Conservation (phyloP, 2,113 vertebrate species). For the Castor canadensis region DNA sequence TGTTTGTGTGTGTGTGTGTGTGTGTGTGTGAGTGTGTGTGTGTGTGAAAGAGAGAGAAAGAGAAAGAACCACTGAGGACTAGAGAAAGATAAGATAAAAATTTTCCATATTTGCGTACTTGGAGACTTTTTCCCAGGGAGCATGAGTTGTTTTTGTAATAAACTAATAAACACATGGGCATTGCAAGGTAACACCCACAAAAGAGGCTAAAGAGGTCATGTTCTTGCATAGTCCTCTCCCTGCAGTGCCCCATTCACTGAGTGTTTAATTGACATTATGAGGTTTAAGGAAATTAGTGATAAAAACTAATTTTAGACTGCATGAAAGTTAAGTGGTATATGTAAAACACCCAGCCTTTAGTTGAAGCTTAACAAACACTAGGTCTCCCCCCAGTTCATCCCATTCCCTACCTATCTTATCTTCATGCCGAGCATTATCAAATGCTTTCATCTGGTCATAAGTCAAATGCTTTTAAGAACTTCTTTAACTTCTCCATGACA, state of each 20-base stretch:
- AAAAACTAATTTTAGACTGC: not conserved
- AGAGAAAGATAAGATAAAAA: not conserved
- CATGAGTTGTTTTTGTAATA: not conserved
- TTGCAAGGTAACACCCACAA: not conserved
- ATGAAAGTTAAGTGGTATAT: not conserved
- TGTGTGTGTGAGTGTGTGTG: too few relatives aligned
- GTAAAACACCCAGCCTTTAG: not conserved
- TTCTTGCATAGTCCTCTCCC: not conserved
- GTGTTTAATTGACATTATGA: not conserved
- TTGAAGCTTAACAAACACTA: not conserved
- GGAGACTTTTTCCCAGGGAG: not conserved
- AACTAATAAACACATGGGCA: too few relatives aligned
- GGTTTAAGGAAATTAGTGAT: not conserved
- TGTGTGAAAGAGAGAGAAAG: too few relatives aligned
- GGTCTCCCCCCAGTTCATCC: not conserved
- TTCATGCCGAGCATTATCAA: not conserved
- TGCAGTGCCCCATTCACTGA: not conserved
- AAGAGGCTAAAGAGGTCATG: not conserved
- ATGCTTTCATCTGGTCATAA: not conserved
- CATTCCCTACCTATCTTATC: not conserved
- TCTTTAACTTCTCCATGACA: not conserved
- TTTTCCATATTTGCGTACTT: not conserved
- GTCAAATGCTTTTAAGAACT: not conserved
- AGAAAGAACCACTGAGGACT: not conserved
- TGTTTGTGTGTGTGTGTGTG: too few relatives aligned